phyloP scores from a whole-genome alignment of 2,888 invertebrate species.

The Pterostichus madidus region DNA sequence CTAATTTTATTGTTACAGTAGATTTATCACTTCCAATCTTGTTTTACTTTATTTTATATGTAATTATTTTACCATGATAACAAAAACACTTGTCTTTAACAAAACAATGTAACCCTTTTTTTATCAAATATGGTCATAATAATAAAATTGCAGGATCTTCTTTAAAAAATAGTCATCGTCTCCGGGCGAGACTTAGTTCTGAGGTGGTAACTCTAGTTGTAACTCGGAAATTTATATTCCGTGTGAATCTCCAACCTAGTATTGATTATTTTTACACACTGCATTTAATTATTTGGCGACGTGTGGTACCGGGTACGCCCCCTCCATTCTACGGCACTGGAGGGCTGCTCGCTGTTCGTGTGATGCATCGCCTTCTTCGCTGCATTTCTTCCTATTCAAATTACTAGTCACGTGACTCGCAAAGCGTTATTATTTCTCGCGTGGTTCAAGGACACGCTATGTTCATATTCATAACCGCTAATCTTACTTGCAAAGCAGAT shows the following conservation, averaged over 20 bases:
- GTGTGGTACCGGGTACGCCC: conserved; percentile 32
- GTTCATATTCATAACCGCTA: conserved; percentile 28
- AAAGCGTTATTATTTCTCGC: conserved; percentile 37
- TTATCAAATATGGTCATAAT: too few species aligned
- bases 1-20: too few species aligned
- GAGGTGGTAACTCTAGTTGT: too few species aligned
- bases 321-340: not conserved
- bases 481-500: conserved; percentile 53
- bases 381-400: conserved; percentile 26
- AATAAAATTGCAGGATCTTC: too few species aligned
- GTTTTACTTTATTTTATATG: too few species aligned
- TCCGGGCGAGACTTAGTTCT: too few species aligned
- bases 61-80: too few species aligned
- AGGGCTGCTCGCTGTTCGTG: not conserved
- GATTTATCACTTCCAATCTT: too few species aligned
- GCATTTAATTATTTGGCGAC: conserved; percentile 34
- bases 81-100: too few species aligned
- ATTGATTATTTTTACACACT: conserved; percentile 40
- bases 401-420: conserved; percentile 19
- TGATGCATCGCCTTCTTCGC: not conserved
- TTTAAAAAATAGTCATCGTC: too few species aligned
- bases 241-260: not conserved
- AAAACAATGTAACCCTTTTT: too few species aligned
- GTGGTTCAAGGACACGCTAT: conserved; percentile 29
- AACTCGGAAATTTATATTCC: conserved; percentile 16